Evolutionary conservation across 2,888 invertebrate genomes (phyloP).

Genomic region (Poecilus cupreus): DNA sequence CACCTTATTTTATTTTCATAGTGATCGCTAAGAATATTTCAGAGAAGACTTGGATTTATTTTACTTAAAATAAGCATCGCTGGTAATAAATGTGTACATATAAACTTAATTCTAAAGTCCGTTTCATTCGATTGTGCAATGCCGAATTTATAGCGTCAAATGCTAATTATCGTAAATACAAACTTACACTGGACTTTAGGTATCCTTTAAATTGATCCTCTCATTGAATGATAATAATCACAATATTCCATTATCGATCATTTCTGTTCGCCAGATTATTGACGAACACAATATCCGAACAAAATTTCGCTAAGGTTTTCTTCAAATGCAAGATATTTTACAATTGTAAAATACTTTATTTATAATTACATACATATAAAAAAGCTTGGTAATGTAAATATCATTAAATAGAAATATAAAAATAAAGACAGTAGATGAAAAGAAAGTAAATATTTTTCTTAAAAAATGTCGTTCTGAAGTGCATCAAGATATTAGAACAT

Average conservation of each 20-base stretch:
- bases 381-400: slow-evolving; percentile 20
- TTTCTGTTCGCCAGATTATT: not conserved
- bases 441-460: not conserved
- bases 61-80: slow-evolving; percentile 49
- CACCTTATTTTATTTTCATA: slow-evolving; percentile 53
- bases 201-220: slow-evolving; percentile 1
- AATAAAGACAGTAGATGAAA: not conserved
- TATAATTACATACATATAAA: slow-evolving; percentile 22
- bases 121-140: slow-evolving; percentile 5
- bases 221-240: slow-evolving; percentile 28
- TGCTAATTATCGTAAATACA: not conserved
- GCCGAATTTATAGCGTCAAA: not conserved
- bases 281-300: not conserved
- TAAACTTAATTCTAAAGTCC: slow-evolving; percentile 10
- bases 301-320: slow-evolving; percentile 20
- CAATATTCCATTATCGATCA: slow-evolving; percentile 5
- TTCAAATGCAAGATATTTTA: slow-evolving; percentile 38
- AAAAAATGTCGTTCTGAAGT: not conserved
- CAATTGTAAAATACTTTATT: slow-evolving; percentile 38
- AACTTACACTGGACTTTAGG: slow-evolving; percentile 3
- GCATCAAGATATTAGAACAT: not conserved
- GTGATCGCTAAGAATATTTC: slow-evolving; percentile 52
- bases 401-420: slow-evolving; percentile 7
- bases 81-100: slow-evolving; percentile 23
- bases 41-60: slow-evolving; percentile 58